Base-by-base conservation (phyloP, 2,797 vertebrate species). In the Aphelocoma californica region DNA sequence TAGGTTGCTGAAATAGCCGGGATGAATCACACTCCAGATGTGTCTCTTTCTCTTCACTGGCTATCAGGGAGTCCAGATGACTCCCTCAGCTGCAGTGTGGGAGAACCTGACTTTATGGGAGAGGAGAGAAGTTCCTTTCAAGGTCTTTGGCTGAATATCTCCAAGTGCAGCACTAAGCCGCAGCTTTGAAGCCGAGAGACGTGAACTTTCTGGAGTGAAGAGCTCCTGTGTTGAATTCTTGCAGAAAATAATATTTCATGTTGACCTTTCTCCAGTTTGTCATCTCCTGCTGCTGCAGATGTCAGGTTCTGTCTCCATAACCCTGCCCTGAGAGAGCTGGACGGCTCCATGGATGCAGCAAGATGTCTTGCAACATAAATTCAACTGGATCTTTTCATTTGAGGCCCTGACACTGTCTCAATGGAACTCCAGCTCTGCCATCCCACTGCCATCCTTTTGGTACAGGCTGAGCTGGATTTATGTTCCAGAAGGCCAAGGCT, bases 11-110 rank as follows among this genome's bases (percentile, higher is more conserved):
- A 90, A 84, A 79, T 48, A 84, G 88, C 66, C 0, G 0, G 87
- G 77, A 10, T 95, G 94, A 97, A 88, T 97, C 93, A 88, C 32
- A 1, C 93, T 90, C 88, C 92, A 93, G 95, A 95, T 95, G 92
- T 92, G 83, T 36, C 70, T 79, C 74, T 90, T 71, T 91, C 89
- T 71, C 86, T 93, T 88, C 36, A 18, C 18, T 92, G 86, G 3
- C 81, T 58, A 4, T 32, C 66, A 81, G 66, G 44, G n/a, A 88
- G 86, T 51, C 70, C 86, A 58, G 70, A 62, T 90, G 73, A 75
- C 50, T 61, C 18, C 13, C 62, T 71, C 21, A 31, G 70, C 42
- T 81, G 83, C 81, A 74, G 58, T 28, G 66, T 67, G 66, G 58
- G 44, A 61, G 67, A 57, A 48, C 28, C 34, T 75, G 48, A 32